Base-by-base conservation (phyloP, 2,113 vertebrate species). In the Mastomys natalensis region DNA sequence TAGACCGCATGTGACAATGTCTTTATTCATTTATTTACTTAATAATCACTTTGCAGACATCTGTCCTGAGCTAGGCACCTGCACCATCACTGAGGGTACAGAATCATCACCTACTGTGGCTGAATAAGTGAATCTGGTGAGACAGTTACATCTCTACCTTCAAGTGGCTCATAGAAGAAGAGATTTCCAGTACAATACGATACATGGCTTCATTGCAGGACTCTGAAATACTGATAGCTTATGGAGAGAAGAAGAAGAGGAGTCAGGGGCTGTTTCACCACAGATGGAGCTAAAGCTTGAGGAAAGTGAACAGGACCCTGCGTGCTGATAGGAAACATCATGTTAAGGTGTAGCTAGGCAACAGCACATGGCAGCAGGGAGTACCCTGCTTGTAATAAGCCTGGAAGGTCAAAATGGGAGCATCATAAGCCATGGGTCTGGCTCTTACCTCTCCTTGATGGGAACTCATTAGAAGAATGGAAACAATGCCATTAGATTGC, bases 1-100 rank as follows among this genome's bases (percentile, higher is more conserved):
- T 55, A 85, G 31, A 76, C 3, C n/a, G 0, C n/a, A 51, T 12
- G 26, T 70, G 48, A 34, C 76, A 68, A 68, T 40, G n/a, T 12
- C n/a, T 58, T 93, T 40, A 89, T 51, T 84, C 58, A 43, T n/a
- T 55, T 48, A 66, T 74, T 92, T 37, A 82, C 58, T 88, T 87
- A n/a, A 87, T 80, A 55, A 29, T 64, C 3, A 55, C 26, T 68
- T 85, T 21, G 7, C 55, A 53, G 45, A 84, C 26, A 51, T 85
- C 12, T 77, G 0, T 10, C 60, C 34, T 89, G 80, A 95, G 37
- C 45, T 73, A 78, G 80, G 82, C 34, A 84, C 29, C 34, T 34
- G 43, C 19, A 53, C 84, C 48, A 78, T 15, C 48, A 45, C 29
- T 53, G 74, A 68, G 45, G 48, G 53, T 7, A 58, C 15, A 84